These are phyloP conservation scores for Pygmarrhopalites habei DNA, from an alignment of 1,140 invertebrate species.

Conservation along the genomic window DNA sequence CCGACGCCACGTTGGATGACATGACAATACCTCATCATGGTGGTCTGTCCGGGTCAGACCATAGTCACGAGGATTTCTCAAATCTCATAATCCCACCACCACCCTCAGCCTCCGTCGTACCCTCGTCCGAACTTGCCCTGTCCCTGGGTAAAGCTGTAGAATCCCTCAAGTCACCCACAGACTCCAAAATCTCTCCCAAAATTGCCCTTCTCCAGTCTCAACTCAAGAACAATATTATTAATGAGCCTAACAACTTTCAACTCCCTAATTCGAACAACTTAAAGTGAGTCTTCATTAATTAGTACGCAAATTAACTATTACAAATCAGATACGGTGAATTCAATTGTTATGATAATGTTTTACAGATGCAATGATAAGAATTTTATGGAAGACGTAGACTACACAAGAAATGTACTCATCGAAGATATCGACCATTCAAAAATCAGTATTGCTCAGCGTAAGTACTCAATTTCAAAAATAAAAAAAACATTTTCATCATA, in stretches of 20 bases:
- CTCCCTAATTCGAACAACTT: background rate
- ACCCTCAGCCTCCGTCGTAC: conserved; percentile 42
- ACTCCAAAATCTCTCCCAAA: conserved; percentile 29
- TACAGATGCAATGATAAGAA: background rate
- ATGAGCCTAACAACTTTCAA: background rate
- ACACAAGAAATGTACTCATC: background rate
- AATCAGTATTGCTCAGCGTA: conserved; percentile 21
- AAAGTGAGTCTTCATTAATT: background rate
- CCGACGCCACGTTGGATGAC: conserved; percentile 28
- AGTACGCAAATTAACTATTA: no score
- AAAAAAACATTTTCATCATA: no score
- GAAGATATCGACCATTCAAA: conserved; percentile 14
- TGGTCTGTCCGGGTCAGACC: no score
- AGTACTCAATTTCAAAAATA: no score
- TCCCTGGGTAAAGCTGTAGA: conserved; percentile 54
- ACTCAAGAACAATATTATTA: conserved; percentile 9
- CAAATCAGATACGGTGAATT: background rate
- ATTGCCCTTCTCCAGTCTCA: conserved; percentile 26
- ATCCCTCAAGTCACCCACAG: conserved; percentile 33
- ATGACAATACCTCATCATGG: no score
- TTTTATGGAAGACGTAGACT: background rate
- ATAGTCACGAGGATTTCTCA: background rate
- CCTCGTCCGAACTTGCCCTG: conserved; percentile 64
- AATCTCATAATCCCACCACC: conserved; percentile 48
- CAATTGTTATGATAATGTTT: background rate